Evolutionary conservation across 2,888 invertebrate genomes (phyloP), one percentile per base, ranked within the genome.

Genomic region (Dioctria linearis): DNA sequence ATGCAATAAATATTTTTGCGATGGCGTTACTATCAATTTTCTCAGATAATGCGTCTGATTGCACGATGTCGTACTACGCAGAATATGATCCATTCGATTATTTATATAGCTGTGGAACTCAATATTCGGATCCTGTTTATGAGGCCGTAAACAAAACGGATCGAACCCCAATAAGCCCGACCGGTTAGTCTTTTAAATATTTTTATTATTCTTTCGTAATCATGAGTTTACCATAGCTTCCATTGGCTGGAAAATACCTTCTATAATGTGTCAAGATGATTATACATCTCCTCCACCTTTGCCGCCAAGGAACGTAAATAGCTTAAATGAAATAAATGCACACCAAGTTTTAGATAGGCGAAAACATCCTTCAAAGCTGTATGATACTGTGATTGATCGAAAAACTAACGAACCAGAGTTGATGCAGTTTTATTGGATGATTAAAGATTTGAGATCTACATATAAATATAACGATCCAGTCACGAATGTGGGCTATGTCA

Each of bases 401-500:
- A 91, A 92, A 84, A 91, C 91, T 13, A 92, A 92, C 83, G 95
- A 96, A 87, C 92, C 93, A 59, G 96, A 96, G 87, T 91, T 96
- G 79, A 91, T 92, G 85, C 95, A 95, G 43, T 96, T 96, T 88
- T 93, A 95, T 86, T 92, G 92, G 85, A 95, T 96, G 94, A 94
- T 96, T 3, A 93, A 94, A 83, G 92, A 93, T 83, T 91, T 96
- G 49, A 91, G 96, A 91, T 92, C 88, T 92, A 92, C 93, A 85
- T 97, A 95, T 88, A 90, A 91, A 0, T 92, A 94, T 86, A 92
- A 93, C 76, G 95, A 98, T 88, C 91, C 91, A 37, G 91, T 90
- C 80, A 95, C 95, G 11, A 98, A 98, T 90, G 93, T 95, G 59
- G 98, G 98, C 0, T 93, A 97, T 86, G 94, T 98, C 81, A 92